phyloP scores from a whole-genome alignment of 2,797 vertebrate species.

The Urosaurus nigricauda region DNA sequence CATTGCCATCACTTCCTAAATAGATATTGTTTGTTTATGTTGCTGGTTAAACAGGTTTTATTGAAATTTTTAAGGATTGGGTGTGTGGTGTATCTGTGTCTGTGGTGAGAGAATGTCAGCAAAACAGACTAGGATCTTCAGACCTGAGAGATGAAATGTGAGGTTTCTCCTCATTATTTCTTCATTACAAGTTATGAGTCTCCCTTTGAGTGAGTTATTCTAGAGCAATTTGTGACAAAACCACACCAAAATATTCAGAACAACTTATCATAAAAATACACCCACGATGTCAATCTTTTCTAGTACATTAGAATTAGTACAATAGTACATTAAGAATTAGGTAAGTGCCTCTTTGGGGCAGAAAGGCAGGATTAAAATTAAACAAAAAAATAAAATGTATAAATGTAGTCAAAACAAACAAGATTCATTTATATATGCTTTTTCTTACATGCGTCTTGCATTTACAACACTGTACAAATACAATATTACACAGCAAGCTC shows the following conservation, averaged over 20 bases:
- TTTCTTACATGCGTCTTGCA: not conserved
- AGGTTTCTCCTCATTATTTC: not conserved
- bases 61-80: conserved; percentile 53
- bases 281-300: no score
- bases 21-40: conserved; percentile 85
- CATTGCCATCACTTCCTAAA: conserved; percentile 93
- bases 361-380: not conserved
- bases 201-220: not conserved
- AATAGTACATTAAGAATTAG: not conserved
- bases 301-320: no score
- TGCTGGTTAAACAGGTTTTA: conserved; percentile 72
- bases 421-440: not conserved
- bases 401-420: not conserved
- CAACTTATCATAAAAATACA: not conserved
- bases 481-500: not conserved
- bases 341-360: not conserved
- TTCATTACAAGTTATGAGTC: not conserved
- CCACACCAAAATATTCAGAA: not conserved
- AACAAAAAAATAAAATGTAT: not conserved
- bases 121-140: conserved; percentile 49
- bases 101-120: conserved; percentile 34
- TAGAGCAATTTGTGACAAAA: not conserved
- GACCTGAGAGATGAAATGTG: conserved; percentile 34
- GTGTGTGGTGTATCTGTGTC: not conserved
- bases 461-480: not conserved